phyloP scores from a whole-genome alignment of 2,113 vertebrate genomes.

The Patagioenas fasciata region DNA sequence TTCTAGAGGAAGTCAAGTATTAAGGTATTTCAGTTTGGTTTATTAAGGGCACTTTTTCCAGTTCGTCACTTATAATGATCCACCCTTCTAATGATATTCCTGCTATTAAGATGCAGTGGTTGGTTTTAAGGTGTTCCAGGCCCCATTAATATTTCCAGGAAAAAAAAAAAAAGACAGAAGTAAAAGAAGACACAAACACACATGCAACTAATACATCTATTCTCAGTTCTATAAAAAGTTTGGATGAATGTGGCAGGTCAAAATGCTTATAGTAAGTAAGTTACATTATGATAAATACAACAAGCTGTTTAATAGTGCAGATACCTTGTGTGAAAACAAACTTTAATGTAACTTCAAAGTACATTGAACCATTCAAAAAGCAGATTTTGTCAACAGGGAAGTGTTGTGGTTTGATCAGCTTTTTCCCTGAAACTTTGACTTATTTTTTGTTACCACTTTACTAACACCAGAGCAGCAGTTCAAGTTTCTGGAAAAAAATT shows the following conservation, averaged over 20 bases:
- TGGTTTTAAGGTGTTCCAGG: neutral
- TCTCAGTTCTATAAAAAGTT: neutral
- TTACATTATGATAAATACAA: neutral
- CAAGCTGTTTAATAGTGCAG: neutral
- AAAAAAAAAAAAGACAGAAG: neutral
- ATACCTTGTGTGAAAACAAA: neutral
- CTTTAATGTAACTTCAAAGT: neutral
- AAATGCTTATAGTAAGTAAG: neutral
- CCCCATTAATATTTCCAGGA: neutral
- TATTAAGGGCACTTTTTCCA: neutral
- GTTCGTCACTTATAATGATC: neutral
- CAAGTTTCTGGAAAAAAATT: neutral
- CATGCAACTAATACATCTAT: neutral
- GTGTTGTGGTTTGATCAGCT: neutral
- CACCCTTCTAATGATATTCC: neutral
- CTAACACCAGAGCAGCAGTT: neutral
- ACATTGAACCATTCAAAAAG: neutral
- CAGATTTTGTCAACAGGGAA: neutral
- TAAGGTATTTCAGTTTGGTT: neutral
- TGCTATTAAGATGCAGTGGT: neutral
- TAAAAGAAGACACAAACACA: neutral
- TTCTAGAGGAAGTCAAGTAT: neutral
- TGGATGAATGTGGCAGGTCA: neutral
- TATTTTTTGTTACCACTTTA: neutral
- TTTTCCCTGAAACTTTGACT: neutral